Evolutionary conservation across 1,140 invertebrate species (phyloP).

Genomic region (Ceratina australensis): DNA sequence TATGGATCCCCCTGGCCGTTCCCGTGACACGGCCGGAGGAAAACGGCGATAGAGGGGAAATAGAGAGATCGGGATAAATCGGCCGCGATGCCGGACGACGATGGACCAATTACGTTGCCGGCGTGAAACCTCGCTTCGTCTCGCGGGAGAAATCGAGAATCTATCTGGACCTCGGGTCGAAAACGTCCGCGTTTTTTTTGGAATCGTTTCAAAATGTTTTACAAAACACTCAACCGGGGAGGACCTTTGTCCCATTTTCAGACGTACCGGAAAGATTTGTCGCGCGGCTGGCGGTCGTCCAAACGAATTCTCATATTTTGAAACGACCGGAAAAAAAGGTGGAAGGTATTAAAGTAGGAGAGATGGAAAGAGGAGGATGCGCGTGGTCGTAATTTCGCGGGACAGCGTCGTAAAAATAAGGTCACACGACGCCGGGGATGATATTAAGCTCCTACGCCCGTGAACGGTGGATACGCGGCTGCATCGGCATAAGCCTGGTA

Average conservation of each 20-base stretch:
- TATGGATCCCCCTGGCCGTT: conserved; percentile 1
- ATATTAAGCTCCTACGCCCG: conserved; percentile 52
- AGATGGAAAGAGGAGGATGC: background rate
- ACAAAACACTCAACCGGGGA: background rate
- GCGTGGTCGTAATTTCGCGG: conserved; percentile 17
- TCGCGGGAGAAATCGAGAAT: conserved; percentile 35
- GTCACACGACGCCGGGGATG: conserved; percentile 10
- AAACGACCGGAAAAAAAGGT: background rate
- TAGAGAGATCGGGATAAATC: conserved; percentile 45
- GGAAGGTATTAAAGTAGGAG: background rate
- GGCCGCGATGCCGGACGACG: conserved; percentile 33
- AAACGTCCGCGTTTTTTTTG: no score
- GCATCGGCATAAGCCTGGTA: conserved; percentile 63
- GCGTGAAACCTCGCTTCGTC: conserved; percentile 40
- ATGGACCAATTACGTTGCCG: conserved; percentile 45
- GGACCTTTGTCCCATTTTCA: background rate
- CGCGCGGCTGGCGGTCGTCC: conserved; percentile 3
- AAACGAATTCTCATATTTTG: background rate
- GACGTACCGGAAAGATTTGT: conserved; percentile 12
- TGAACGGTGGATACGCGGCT: conserved; percentile 35
- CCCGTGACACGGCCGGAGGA: background rate
- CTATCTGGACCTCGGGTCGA: background rate
- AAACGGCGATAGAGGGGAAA: conserved; percentile 37
- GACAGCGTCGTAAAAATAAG: conserved; percentile 45
- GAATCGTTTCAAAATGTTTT: no score